Evolutionary conservation across 2,797 vertebrate genomes (phyloP), one percentile per base, ranked within the genome.

Genomic region (Myotis findleyi): DNA sequence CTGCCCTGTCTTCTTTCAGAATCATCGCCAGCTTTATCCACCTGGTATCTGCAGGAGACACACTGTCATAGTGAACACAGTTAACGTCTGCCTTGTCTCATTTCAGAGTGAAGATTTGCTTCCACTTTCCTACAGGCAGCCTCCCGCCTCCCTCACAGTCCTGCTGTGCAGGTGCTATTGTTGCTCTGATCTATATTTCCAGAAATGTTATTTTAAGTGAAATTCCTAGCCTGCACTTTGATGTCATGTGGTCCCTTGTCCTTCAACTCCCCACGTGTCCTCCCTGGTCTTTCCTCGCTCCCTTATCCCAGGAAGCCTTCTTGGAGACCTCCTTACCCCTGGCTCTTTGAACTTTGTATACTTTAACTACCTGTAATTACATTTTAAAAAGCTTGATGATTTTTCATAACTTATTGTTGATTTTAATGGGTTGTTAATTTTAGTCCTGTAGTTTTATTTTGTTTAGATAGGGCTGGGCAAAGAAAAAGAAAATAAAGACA

Each of bases 161-260:
- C 91, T 83, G 62, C 96, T 95, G 98, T 98, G 98, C 98, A 98
- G 98, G 98, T 98, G 97, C 98, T 98, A 69, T 89, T 95, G 96
- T 97, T 92, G 95, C 98, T 98, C 97, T 98, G 97, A 72, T 8
- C 97, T 94, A 97, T 97, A 85, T 98, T 98, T 98, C 98, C 93
- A 0, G 96, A 97, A 98, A 97, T 97, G 98, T 98, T 98, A 96
- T 98, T 98, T 90, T 96, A 98, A 96, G 97, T 93, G 97, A 98
- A 98, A 97, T 96, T 98, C 98, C 98, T 98, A 99, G 98, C 98
- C 98, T 99, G 99, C 99, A 99, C 99, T 99, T 99, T 98, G 98
- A 98, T 98, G 98, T 98, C 96, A 85, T 92, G 86, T 97, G 98
- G 97, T 98, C 95, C 97, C 87, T 97, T 98, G 97, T 98, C 97